A percentile compares a stretch with the other conserved stretches of the same genome.
phyloP scores from a whole-genome alignment of 1,140 invertebrate species.

The Paraescarpia echinospica region DNA sequence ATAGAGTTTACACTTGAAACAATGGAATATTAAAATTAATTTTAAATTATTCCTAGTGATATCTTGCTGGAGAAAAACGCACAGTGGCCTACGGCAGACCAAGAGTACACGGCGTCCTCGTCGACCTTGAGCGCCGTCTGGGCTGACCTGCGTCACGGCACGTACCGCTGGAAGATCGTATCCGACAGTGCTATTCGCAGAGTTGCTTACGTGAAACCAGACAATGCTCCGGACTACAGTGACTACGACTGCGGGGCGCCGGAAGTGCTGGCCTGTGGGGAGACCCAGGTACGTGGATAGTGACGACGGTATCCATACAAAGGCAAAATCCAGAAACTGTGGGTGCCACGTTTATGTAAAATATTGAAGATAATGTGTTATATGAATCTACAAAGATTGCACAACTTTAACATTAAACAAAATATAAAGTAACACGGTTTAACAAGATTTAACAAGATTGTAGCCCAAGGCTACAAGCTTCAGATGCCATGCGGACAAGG shows the following conservation, averaged over 20 bases:
- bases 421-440: too few relatives aligned
- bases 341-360: too few relatives aligned
- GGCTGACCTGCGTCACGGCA: conserved; percentile 8
- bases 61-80: conserved; percentile 8
- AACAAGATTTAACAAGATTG: too few relatives aligned
- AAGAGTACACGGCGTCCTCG: not conserved
- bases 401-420: too few relatives aligned
- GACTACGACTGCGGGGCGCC: not conserved
- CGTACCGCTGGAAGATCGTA: not conserved
- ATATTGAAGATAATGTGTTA: too few relatives aligned
- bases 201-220: not conserved
- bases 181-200: not conserved
- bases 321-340: too few relatives aligned
- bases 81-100: not conserved
- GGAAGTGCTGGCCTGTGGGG: not conserved
- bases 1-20: not conserved
- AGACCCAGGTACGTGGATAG: not conserved
- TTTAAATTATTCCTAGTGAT: not conserved
- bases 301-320: too few relatives aligned
- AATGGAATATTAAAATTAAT: not conserved
- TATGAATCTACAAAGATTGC: too few relatives aligned
- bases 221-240: not conserved
- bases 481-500: too few relatives aligned
- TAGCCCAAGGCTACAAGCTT: too few relatives aligned
- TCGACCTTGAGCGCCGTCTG: not conserved